phyloP scores from a whole-genome alignment of 2,888 invertebrate species.

The Dryobotodes eremita region DNA sequence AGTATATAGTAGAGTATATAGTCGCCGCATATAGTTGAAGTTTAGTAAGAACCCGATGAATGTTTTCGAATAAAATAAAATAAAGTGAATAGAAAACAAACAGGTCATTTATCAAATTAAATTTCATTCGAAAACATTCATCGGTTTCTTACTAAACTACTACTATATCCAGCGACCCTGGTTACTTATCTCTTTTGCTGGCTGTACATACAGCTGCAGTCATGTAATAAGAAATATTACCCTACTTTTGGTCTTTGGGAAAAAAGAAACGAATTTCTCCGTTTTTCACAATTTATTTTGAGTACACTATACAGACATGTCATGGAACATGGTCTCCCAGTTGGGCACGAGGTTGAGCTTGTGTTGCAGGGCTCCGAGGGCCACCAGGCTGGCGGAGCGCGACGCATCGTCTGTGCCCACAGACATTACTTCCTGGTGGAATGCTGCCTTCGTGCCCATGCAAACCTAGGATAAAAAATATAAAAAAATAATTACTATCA shows the following conservation, averaged over 20 bases:
- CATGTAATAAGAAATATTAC: background rate
- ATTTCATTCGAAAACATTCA: too few species aligned
- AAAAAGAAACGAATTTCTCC: background rate
- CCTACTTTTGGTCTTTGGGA: background rate
- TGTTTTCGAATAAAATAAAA: too few species aligned
- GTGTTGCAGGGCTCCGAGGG: conserved; percentile 90
- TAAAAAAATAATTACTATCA: background rate
- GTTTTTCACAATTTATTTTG: conserved; percentile 5
- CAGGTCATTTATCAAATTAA: too few species aligned
- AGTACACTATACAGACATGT: conserved; percentile 73
- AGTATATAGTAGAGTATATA: too few species aligned
- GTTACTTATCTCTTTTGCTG: too few species aligned
- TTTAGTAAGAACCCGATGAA: too few species aligned
- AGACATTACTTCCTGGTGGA: conserved; percentile 91
- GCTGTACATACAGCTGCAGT: background rate
- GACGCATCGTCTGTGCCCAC: conserved; percentile 87
- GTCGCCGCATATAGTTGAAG: too few species aligned
- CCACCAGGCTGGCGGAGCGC: conserved; percentile 90
- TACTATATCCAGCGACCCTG: too few species aligned
- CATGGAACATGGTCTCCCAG: conserved; percentile 87
- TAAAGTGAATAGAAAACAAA: too few species aligned
- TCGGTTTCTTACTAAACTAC: too few species aligned
- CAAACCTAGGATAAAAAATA: conserved; percentile 80
- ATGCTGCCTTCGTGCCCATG: conserved; percentile 90
- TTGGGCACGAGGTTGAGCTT: conserved; percentile 91